Evolutionary conservation across 2,113 vertebrate genomes (phyloP), one percentile per base, ranked within the genome.

Genomic region (Chunga burmeisteri): DNA sequence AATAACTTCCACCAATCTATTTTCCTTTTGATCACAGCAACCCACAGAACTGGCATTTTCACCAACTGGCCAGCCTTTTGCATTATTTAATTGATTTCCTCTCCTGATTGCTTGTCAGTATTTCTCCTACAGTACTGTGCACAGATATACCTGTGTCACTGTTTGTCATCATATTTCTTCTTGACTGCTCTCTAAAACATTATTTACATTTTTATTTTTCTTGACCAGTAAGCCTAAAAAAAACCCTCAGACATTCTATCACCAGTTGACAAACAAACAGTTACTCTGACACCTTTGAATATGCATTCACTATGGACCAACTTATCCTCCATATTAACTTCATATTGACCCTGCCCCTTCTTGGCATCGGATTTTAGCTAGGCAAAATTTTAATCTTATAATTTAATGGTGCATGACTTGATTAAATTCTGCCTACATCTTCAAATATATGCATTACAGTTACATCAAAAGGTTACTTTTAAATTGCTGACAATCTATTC

Each of bases 1-100:
- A 73, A 83, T 86, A 4, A 92, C 86, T 94, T 86, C 82, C 53
- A 95, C 67, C 91, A 81, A 90, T 86, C 17, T 93, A 9, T 90
- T 87, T 87, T 36, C 63, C 80, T 70, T 86, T 73, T 88, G 86
- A 92, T 92, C 80, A 88, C 4, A 7, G 62, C 53, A 75, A 56
- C 49, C 13, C 71, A 36, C 53, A 86, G 79, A 93, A 36, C 4
- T 50, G 67, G 71, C 68, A 66, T 68, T 88, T 90, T 77, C 29
- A 47, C 82, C 5, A 21, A 3, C 30, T 44, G 75, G 21, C 27
- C 75, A 90, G 62, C 11, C 80, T 73, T 88, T 53, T 86, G 49
- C 49, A 46, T 90, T 15, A 88, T 78, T 81, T 93, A 61, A 88
- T 85, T 91, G 67, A 83, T 90, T 88, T 53, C 63, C 67, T 42